Conservation (phyloP, 2,113 vertebrate species). For the Rhinolophus ferrumequinum region DNA sequence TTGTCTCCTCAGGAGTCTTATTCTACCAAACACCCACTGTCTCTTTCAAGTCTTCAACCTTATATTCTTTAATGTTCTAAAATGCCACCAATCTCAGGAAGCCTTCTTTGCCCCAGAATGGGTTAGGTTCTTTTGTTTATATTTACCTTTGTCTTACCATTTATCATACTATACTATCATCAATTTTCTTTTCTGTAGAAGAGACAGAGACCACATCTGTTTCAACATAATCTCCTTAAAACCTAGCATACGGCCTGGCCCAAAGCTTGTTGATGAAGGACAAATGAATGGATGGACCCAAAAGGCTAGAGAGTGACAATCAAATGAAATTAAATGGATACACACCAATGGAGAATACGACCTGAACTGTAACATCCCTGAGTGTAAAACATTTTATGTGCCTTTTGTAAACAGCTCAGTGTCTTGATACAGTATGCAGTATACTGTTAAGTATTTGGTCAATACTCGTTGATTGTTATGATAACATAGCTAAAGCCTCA, state of each 20-base stretch:
- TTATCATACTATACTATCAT: conserved; percentile 16
- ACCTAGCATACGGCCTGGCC: neutral
- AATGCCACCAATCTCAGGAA: neutral
- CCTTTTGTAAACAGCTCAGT: neutral
- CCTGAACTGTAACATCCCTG: neutral
- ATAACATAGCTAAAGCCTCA: neutral
- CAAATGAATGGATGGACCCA: neutral
- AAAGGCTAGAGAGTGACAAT: neutral
- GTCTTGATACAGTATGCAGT: neutral
- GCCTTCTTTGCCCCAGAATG: neutral
- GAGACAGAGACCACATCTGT: neutral
- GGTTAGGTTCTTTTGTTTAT: neutral
- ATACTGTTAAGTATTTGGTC: neutral
- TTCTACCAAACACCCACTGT: neutral
- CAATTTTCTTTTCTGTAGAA: neutral
- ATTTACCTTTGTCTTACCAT: neutral
- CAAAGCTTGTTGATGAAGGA: neutral
- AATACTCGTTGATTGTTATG: conserved; percentile 9
- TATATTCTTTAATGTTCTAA: conserved; percentile 33
- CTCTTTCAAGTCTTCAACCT: neutral
- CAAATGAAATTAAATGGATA: conserved; percentile 27
- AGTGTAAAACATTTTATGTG: neutral
- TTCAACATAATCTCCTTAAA: neutral
- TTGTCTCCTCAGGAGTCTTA: neutral
- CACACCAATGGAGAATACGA: neutral